Conservation (phyloP, 2,888 invertebrate species). For the Aquatica leii region DNA sequence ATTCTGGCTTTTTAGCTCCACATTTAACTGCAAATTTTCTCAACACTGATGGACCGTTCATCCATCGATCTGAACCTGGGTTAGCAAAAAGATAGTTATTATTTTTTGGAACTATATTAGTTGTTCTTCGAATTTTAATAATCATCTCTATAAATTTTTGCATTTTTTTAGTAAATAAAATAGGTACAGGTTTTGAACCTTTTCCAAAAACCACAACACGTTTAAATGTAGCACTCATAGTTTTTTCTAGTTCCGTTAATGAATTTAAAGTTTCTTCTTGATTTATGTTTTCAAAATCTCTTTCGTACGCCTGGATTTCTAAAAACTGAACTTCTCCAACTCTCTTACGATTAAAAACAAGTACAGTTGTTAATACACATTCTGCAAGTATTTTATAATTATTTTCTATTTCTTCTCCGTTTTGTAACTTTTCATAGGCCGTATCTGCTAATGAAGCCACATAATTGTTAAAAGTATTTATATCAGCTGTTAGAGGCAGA, state of each 20-base stretch:
- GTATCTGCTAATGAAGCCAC: constrained; percentile 7
- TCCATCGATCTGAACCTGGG: constrained; percentile 27
- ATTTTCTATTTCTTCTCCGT: not conserved
- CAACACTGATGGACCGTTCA: constrained; percentile 20
- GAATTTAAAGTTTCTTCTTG: constrained; percentile 25
- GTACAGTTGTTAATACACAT: constrained; percentile 13
- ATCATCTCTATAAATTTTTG: constrained; percentile 27
- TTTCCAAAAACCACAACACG: constrained; percentile 28
- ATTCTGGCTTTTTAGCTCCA: constrained; percentile 28
- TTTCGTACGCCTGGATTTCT: constrained; percentile 19
- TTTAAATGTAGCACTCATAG: constrained; percentile 18
- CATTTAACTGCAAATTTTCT: constrained; percentile 27
- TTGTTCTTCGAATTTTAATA: constrained; percentile 18
- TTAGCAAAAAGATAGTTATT: constrained; percentile 36
- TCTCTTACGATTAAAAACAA: constrained; percentile 23
- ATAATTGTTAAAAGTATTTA: constrained; percentile 22
- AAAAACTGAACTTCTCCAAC: constrained; percentile 25
- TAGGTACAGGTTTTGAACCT: constrained; percentile 28
- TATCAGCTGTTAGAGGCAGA: constrained; percentile 26
- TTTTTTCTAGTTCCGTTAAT: constrained; percentile 22
- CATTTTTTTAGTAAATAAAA: constrained; percentile 28
- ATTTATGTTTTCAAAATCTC: constrained; percentile 4
- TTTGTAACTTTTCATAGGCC: constrained; percentile 18
- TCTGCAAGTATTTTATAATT: constrained; percentile 24
- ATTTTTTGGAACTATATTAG: constrained; percentile 20